phyloP scores from a whole-genome alignment of 2,113 vertebrate species.

The Eurystomus gularis region DNA sequence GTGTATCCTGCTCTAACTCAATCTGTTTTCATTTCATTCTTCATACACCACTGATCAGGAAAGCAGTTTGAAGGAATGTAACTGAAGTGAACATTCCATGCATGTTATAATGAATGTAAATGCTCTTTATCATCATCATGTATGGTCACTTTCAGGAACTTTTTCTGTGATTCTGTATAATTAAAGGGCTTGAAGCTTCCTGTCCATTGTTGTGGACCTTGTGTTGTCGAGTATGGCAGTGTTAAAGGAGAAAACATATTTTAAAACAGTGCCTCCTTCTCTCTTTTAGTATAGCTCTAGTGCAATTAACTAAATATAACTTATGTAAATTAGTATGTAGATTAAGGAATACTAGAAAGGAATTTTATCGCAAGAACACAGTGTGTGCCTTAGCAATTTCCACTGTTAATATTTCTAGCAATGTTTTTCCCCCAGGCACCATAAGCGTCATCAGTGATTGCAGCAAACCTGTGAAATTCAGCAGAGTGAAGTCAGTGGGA shows the following conservation, averaged over 20 bases:
- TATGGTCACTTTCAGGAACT: neutral
- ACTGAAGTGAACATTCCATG: neutral
- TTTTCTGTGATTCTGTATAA: neutral
- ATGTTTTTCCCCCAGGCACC: neutral
- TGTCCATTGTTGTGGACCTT: neutral
- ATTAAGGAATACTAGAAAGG: neutral
- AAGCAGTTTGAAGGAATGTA: neutral
- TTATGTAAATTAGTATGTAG: neutral
- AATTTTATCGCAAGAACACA: neutral
- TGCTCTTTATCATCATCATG: neutral
- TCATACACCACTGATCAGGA: neutral
- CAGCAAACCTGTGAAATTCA: neutral
- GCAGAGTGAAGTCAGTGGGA: neutral
- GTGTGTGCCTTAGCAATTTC: neutral
- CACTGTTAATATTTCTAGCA: neutral
- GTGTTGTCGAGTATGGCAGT: neutral
- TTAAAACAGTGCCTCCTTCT: neutral
- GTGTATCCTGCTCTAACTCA: neutral
- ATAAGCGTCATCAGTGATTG: neutral
- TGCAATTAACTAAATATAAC: neutral
- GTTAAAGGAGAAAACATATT: neutral
- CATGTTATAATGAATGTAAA: neutral
- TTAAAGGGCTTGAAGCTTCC: neutral
- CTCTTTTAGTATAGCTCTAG: neutral
- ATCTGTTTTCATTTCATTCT: neutral